Evolutionary conservation across 2,888 invertebrate genomes (phyloP), one percentile per base, ranked within the genome.

Genomic region (Euphydryas editha): DNA sequence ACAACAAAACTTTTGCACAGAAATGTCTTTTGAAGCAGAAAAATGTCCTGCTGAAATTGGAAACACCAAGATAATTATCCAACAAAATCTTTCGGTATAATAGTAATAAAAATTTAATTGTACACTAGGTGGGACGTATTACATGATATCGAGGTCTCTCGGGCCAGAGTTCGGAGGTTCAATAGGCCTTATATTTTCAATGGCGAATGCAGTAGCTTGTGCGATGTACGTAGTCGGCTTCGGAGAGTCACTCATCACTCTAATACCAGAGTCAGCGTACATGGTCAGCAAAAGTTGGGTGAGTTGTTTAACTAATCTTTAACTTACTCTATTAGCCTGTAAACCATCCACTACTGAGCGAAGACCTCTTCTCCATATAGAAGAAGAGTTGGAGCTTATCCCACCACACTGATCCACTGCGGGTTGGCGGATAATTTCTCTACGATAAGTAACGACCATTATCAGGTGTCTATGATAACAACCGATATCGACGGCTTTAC

Each of bases 201-300:
- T 99, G 84, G 99, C 99, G 1, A 99, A 99, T 86, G 98, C 99
- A 0, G 98, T 99, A 1, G 98, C 98, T 0, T 98, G 98, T 79
- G 97, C 98, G 58, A 98, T 99, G 98, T 99, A 99, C 84, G 97
- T 98, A 7, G 99, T 99, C n/a, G 99, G 99, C 3, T 99, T 99
- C 84, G 97, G 98, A 68, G 99, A 99, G 86, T 97, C 98, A 0
- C 94, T 97, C 86, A 94, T 95, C 72, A 95, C 96, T 71, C 93
- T 97, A 56, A 89, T 97, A 73, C 92, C 92, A 0, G 89, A 88
- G 74, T 77, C 84, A 0, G 84, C 86, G 0, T 88, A 88, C 39
- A 90, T 92, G 84, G 89, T 92, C 76, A 84, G 83, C 84, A 87
- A 86, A 76, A 84, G 82, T 64, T 92, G 92, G 92, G 92, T 92